Conservation (phyloP, 2,113 vertebrate species). For the Centrocercus urophasianus region DNA sequence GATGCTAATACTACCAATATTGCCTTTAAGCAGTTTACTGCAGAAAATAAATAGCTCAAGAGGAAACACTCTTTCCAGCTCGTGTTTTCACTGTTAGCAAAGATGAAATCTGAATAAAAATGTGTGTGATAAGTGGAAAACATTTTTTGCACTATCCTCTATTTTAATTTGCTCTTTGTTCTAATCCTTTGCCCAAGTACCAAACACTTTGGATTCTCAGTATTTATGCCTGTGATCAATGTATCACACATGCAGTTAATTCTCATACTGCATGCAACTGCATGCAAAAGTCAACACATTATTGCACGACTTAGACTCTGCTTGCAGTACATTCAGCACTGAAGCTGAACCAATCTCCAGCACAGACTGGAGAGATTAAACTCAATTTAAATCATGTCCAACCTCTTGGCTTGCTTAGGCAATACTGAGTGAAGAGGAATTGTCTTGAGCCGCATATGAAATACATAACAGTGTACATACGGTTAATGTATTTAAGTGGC, state of each 20-base stretch:
- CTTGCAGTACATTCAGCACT: conserved; percentile 6
- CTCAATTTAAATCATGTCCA: too few relatives aligned
- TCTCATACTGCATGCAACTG: conserved; percentile 41
- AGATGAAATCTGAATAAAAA: background rate
- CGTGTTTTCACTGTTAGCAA: background rate
- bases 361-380: background rate
- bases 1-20: background rate
- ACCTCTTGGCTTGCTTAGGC: too few relatives aligned
- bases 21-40: background rate
- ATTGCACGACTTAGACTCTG: conserved; percentile 48
- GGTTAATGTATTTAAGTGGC: too few relatives aligned
- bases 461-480: too few relatives aligned
- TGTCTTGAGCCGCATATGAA: too few relatives aligned
- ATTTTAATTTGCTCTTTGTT: background rate
- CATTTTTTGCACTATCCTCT: background rate
- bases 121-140: background rate
- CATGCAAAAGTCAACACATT: conserved; percentile 56
- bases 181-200: background rate
- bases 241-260: background rate
- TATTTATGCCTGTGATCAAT: background rate
- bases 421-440: too few relatives aligned
- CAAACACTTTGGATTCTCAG: background rate
- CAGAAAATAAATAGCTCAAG: background rate
- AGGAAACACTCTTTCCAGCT: background rate
- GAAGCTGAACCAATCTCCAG: conserved; percentile 35